Conservation (phyloP, 2,888 invertebrate species). For the Drosophila meridiana region DNA sequence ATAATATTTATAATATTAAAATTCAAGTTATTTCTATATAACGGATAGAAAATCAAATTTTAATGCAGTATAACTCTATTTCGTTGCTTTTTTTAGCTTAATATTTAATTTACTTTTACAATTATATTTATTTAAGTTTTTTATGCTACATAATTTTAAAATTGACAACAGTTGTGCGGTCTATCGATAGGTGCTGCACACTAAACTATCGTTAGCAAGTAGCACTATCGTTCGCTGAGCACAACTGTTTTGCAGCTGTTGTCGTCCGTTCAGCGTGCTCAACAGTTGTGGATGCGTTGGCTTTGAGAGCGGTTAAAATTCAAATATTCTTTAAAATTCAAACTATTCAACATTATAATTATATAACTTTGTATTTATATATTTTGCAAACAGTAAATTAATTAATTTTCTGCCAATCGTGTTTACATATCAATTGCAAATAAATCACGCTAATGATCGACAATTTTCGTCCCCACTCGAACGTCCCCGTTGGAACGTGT, state of each 20-base stretch:
- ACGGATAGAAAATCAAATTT: too few relatives aligned
- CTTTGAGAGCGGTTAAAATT: not conserved
- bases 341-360: not conserved
- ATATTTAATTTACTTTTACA: too few relatives aligned
- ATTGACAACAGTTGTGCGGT: not conserved
- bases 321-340: not conserved
- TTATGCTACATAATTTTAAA: not conserved
- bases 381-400: not conserved
- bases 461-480: conserved; percentile 39
- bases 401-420: not conserved
- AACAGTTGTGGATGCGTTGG: not conserved
- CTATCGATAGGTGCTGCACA: conserved; percentile 3
- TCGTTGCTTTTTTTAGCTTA: too few relatives aligned
- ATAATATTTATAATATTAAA: not conserved
- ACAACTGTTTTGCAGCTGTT: conserved; percentile 19
- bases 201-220: not conserved
- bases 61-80: not conserved
- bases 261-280: conserved; percentile 2
- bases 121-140: not conserved
- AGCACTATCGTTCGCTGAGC: not conserved
- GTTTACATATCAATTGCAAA: conserved; percentile 15
- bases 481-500: conserved; percentile 61
- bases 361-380: too few relatives aligned
- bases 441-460: conserved; percentile 69
- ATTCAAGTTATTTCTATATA: not conserved